Base-by-base conservation (phyloP, 2,888 invertebrate genomes). In the Latheticus oryzae region DNA sequence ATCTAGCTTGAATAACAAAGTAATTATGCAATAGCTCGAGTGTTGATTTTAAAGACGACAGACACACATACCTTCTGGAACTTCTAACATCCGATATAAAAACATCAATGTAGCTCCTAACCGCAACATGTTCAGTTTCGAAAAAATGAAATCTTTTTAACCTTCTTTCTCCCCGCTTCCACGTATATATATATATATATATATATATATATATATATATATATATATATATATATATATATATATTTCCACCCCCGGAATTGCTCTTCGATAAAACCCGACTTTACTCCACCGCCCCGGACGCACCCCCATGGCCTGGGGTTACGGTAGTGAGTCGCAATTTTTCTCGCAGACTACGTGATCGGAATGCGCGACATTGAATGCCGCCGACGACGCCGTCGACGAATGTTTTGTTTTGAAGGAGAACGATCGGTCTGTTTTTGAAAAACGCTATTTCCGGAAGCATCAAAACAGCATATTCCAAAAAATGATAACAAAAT, bases 341-440 rank as follows among this genome's bases (percentile, higher is more conserved):
- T 78, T 78, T 78, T 78, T 78, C 78, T 78, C 76, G 77, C 76
- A 74, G 75, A 64, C 73, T 77, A 78, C 78, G 78, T 78, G 78
- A 75, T 75, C 72, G 69, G 78, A 78, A 78, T 78, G 69, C 69
- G 58, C 59, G 40, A 38, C 52, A 35, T 48, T 48, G 52, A 32
- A 23, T 19, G 42, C 42, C 42, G 30, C 66, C 64, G 66, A 60
- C 64, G 65, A 1, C 58, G 47, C 26, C 42, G 47, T n/a, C 40
- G 53, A 52, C 67, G 61, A 67, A 67, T 75, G 75, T 76, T 75
- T 75, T 77, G 75, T 76, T 76, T 75, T 75, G 71, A 71, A 71
- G 69, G 67, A 54, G 61, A 60, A 64, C 58, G 51, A 42, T 40
- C 52, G 45, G 33, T 45, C 56, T 50, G 38, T 28, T 47, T 32